Conservation (phyloP, 2,113 vertebrate species). For the Bujurquina vittata region DNA sequence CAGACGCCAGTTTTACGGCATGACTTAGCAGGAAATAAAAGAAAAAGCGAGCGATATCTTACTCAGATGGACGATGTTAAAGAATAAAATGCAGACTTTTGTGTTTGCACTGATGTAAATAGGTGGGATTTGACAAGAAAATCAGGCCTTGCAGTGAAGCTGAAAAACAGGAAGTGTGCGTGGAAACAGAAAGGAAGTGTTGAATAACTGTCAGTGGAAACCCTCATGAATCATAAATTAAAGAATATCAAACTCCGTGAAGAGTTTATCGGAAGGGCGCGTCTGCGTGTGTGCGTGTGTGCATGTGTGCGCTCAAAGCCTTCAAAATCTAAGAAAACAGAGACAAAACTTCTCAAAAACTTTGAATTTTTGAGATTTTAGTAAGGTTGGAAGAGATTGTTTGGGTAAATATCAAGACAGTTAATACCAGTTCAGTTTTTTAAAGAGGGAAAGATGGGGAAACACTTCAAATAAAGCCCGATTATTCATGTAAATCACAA, state of each 20-base stretch:
- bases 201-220: constrained; percentile 22
- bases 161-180: constrained; percentile 55
- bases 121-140: background rate
- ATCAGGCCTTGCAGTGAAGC: background rate
- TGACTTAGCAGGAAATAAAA: background rate
- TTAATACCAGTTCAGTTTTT: rapidly evolving
- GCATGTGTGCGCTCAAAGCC: background rate
- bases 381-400: background rate
- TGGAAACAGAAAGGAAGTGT: constrained; percentile 27
- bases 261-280: background rate
- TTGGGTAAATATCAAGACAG: background rate
- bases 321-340: background rate
- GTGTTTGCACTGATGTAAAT: background rate
- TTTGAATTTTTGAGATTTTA: background rate
- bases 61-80: background rate
- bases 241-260: background rate
- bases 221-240: constrained; percentile 11
- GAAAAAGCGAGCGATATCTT: background rate
- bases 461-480: constrained; percentile 4
- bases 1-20: background rate
- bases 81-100: background rate
- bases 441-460: background rate
- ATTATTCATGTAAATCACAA: constrained; percentile 5
- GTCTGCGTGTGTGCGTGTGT: background rate
- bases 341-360: background rate